These are phyloP conservation scores for Paramuricea clavata DNA, from an alignment of 92 coral and sea anemone genomes.

Conservation along the genomic window DNA sequence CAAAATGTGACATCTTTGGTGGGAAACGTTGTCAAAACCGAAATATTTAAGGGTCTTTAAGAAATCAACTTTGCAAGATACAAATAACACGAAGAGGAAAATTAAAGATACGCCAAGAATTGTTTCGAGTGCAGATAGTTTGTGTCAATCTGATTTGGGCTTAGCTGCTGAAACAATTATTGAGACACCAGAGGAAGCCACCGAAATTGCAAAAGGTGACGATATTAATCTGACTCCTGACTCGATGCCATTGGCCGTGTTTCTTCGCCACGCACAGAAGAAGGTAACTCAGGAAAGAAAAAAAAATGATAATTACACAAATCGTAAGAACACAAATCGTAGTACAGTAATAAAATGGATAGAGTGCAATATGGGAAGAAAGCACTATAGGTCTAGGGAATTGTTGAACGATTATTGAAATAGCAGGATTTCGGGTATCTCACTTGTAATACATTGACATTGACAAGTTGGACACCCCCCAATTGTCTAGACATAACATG, in stretches of 20 bases:
- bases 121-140: neutral
- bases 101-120: neutral
- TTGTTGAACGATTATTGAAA: too few species aligned
- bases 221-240: too few species aligned
- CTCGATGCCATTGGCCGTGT: conserved; percentile 32
- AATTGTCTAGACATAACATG: too few species aligned
- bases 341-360: too few species aligned
- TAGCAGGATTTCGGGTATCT: too few species aligned
- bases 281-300: conserved; percentile 1
- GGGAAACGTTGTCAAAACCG: conserved; percentile 3
- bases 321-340: too few species aligned
- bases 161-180: neutral
- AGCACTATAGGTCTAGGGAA: too few species aligned
- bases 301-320: conserved; percentile 6
- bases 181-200: neutral
- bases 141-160: neutral
- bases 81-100: neutral
- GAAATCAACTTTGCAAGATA: neutral
- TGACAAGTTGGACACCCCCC: too few species aligned
- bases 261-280: conserved; percentile 18
- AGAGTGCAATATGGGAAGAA: too few species aligned
- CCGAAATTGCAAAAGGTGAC: too few species aligned
- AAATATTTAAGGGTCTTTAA: too few species aligned
- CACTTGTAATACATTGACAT: too few species aligned
- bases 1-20: neutral